Base-by-base conservation (phyloP, 2,888 invertebrate species). In the Brachyopa scutellaris region DNA sequence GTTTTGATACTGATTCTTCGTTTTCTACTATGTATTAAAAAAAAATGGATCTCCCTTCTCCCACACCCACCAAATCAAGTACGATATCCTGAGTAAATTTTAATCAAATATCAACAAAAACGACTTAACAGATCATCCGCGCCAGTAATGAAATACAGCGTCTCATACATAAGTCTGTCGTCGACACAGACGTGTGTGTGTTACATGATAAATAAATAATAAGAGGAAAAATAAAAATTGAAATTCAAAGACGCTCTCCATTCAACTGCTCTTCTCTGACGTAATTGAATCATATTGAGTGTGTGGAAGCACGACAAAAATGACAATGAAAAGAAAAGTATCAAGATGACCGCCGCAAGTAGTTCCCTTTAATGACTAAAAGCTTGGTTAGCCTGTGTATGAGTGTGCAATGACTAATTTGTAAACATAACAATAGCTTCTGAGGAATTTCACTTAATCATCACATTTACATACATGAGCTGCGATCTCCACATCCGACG, bases 401-500 rank as follows among this genome's bases (percentile, higher is more conserved):
- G 29, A 51, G 26, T 53, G 42, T 36, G 13, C 73, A 70, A 40
- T 76, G 76, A 72, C 77, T 82, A 77, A 82, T 61, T 77, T 69
- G 61, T 47, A 59, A 59, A 36, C 62, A 62, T 49, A 62, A 49
- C 62, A 15, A 42, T 17, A 62, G 49, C 64, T 72, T 82, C 64
- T 47, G 19, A 33, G 59, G 82, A 77, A 82, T 77, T 82, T 76
- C 47, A 61, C 70, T 82, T 76, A 82, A 77, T 77, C 82, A 82
- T 82, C 76, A 47, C 31, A 66, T 53, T 53, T 47, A 72, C 66
- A 70, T 70, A 13, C n/a, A 26, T 45, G 47, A 26, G 38, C 5
- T 26, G 13, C 8, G 49, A 11, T 64, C 29, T 47, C 38, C 21
- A 33, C 21, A 15, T 8, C 23, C 8, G 31, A 26, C 26, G 26